Base-by-base conservation (phyloP, 35 echinoderm and acorn worm genomes). In the Heliocidaris tuberculata region DNA sequence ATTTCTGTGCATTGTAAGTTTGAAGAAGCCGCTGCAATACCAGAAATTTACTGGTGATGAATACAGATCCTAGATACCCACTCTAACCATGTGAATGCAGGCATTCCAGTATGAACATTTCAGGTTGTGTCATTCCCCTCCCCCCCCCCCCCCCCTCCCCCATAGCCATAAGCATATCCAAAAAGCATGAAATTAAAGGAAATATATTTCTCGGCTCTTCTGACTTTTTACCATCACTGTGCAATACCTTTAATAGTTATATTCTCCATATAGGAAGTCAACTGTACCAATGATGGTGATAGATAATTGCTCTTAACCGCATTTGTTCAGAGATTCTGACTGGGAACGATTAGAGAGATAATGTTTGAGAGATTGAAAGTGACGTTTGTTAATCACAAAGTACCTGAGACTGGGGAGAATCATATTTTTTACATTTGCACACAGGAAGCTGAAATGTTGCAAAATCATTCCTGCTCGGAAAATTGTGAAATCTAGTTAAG, bases 391-490 rank as follows among this genome's bases (percentile, higher is more conserved):
- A 78, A 78, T 78, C 21, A n/a, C 65, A 17, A 9, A 78, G 65
- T 78, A 78, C 65, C 65, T n/a, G 27, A 78, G 24, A 21, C 21
- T 78, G 6, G 27, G 65, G 27, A n/a, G 65, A n/a, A 78, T 78
- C 65, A 78, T n/a, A 78, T 78, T 78, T 78, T 78, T 78, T n/a
- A n/a, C 65, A 78, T 78, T 78, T 78, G 17, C 65, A 27, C 65
- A 78, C 65, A 78, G 65, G 65, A 78, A 78, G 65, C 65, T 24
- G 65, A 78, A 78, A 78, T 78, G 65, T 78, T 78, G 65, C 65
- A 78, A 78, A 78, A 78, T 78, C 65, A 78, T 78, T 78, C 65
- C 27, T 78, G 65, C 65, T 78, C 17, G 17, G 65, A 78, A 78
- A 78, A 78, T 78, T 78, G 65, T 78, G n/a, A 71, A 71, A 13